Evolutionary conservation across 2,797 vertebrate genomes (phyloP).

Genomic region (Gymnothorax reevesii): DNA sequence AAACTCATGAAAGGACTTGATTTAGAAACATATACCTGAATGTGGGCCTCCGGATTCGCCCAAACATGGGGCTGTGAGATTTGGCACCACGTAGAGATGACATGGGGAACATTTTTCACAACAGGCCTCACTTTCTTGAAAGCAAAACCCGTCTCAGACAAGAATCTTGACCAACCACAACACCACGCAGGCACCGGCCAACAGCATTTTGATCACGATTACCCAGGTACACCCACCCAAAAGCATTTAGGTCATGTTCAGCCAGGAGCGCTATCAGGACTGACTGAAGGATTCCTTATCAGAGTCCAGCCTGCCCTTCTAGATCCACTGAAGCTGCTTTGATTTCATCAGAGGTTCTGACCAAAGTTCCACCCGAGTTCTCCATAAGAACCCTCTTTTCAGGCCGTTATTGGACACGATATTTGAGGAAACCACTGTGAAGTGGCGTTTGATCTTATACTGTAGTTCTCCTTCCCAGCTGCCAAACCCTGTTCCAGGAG

Average conservation of each 20-base stretch:
- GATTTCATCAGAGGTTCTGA: not conserved
- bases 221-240: not conserved
- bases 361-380: not conserved
- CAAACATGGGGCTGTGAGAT: not conserved
- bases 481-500: too few species aligned
- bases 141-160: not conserved
- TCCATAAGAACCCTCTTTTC: not conserved
- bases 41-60: not conserved
- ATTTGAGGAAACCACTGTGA: not conserved
- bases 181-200: not conserved
- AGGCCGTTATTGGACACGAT: not conserved
- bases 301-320: not conserved
- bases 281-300: too few species aligned
- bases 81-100: not conserved
- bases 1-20: not conserved
- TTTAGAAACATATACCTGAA: not conserved
- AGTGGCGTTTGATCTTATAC: not conserved
- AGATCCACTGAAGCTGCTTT: not conserved
- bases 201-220: not conserved
- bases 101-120: not conserved
- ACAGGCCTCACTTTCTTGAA: not conserved
- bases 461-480: not conserved
- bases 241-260: too few species aligned
- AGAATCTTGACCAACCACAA: not conserved
- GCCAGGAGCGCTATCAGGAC: too few species aligned